These are phyloP conservation scores for Akabosia matsudoensis DNA, from an alignment of 1,140 invertebrate genomes.

Conservation along the genomic window DNA sequence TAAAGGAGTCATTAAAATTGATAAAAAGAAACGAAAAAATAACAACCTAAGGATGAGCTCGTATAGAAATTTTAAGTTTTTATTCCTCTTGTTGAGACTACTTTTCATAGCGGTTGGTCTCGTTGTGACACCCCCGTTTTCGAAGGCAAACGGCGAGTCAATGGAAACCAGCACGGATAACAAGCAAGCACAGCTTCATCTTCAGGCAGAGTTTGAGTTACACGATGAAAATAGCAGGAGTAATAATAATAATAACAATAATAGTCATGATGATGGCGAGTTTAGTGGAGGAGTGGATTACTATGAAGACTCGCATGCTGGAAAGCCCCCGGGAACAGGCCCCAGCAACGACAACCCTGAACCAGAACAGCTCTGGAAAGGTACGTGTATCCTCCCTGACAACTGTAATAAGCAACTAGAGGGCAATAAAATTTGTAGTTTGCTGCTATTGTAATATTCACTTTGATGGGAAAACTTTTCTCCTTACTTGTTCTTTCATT, in stretches of 20 bases:
- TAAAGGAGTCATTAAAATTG: not conserved
- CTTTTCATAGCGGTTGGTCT: not conserved
- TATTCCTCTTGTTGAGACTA: not conserved
- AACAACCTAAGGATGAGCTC: no score
- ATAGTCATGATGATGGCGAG: not conserved
- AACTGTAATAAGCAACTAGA: no score
- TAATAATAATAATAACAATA: not conserved
- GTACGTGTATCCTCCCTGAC: no score
- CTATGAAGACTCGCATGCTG: not conserved
- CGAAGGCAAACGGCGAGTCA: not conserved
- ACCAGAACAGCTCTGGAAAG: not conserved
- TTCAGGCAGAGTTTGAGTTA: not conserved
- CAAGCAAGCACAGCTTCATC: not conserved
- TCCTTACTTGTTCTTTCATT: no score
- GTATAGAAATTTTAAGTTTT: not conserved
- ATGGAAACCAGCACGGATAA: not conserved
- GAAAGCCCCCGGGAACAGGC: not conserved
- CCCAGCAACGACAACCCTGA: not conserved
- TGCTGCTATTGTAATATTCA: not conserved
- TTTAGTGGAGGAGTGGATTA: not conserved
- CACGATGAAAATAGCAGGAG: not conserved
- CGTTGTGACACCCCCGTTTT: not conserved
- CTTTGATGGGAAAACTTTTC: no score
- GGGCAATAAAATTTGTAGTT: not conserved
- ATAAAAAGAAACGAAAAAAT: no score